Base-by-base conservation (phyloP, 1,140 invertebrate genomes). In the Reticulitermes speratus region DNA sequence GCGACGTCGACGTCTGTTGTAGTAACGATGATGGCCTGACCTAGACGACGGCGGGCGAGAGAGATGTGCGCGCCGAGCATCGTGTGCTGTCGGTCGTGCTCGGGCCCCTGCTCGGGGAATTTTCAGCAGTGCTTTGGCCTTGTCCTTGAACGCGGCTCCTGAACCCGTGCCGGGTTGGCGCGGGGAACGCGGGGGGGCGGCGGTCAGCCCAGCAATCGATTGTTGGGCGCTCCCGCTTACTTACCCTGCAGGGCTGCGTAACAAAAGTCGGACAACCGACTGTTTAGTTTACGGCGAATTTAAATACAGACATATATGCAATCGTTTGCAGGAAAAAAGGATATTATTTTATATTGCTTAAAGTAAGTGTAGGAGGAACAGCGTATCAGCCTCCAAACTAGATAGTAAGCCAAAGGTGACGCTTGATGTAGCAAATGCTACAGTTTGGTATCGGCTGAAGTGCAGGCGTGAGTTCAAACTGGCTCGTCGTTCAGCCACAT, bases 111-210 rank as follows among this genome's bases (percentile, higher is more conserved):
- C 85, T 86, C 85, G 85, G 85, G 85, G 85, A 86, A 86, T 86
- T 86, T 86, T 86, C 85, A 86, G 90, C 91, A 92, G 91, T 92
- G 91, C 90, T 90, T 89, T 92, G 91, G 91, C 91, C 91, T 92
- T 92, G 91, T 92, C 91, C 91, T 92, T 92, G 91, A 91, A 92
- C 90, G 91, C 90, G 91, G 91, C 91, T 91, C 88, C 91, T 92
- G 91, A 92, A 92, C 91, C 90, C 91, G 89, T 88, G 85, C 88
- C 88, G 88, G 90, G 6, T 16, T 3, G 69, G 44, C 14, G 32
- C 30, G 59, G n/a, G 30, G 59, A 30, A 25, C 38, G 84, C 84
- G 30, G 84, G 84, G 44, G 52, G n/a, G 44, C 55, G 85, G 45
- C 59, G 45, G 59, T 30, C 30, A 5, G 48, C 48, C 38, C 55